phyloP scores from a whole-genome alignment of 1,140 invertebrate species.

The Zaprionus africanus region DNA sequence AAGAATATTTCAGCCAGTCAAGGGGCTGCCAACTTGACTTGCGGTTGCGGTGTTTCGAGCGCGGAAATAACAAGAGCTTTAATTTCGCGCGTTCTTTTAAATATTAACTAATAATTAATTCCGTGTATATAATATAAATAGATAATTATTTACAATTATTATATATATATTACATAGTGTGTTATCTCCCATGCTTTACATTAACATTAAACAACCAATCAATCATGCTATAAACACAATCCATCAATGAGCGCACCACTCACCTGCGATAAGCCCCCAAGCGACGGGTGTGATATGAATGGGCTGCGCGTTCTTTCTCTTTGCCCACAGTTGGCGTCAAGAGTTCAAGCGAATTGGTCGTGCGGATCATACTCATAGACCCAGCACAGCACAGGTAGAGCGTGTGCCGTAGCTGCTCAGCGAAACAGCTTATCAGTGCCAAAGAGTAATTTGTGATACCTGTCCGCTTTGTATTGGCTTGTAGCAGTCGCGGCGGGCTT shows the following conservation, averaged over 20 bases:
- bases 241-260: conserved; percentile 27
- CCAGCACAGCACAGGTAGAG: conserved; percentile 25
- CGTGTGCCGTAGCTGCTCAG: conserved; percentile 37
- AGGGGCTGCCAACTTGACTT: conserved; percentile 28
- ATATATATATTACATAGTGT: not conserved
- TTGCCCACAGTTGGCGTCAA: conserved; percentile 60
- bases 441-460: conserved; percentile 83
- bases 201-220: not conserved
- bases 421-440: conserved; percentile 66
- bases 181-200: not conserved
- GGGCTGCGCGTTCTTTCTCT: conserved; percentile 24
- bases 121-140: not conserved
- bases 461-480: conserved; percentile 76
- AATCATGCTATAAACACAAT: conserved; percentile 19
- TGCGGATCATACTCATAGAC: conserved; percentile 21
- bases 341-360: conserved; percentile 54
- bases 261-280: conserved; percentile 45
- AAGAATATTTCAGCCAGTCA: not conserved
- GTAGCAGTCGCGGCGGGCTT: conserved; percentile 65
- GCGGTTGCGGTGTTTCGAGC: not conserved
- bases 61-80: not conserved
- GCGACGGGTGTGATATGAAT: conserved; percentile 38
- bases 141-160: not conserved
- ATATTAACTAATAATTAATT: not conserved
- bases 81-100: conserved; percentile 5